A percentile compares a stretch with the other conserved stretches of the same genome.
Conservation (phyloP, 2,797 vertebrate species). For the Amniataba percoides region DNA sequence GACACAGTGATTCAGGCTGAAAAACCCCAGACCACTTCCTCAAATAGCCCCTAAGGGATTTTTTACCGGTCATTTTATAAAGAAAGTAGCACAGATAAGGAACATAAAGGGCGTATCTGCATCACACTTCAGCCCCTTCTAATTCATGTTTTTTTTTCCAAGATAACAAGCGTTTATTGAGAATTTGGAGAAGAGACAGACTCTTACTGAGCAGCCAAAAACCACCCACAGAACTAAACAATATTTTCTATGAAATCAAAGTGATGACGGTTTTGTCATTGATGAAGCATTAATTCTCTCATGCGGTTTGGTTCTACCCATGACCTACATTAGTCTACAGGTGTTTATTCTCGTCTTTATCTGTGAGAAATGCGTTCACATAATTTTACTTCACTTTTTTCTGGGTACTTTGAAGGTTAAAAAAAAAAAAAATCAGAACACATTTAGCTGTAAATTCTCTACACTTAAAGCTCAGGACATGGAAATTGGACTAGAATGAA, state of each 20-base stretch:
- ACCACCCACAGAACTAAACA: neutral
- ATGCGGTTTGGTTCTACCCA: neutral
- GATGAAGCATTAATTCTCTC: neutral
- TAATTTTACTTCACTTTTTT: neutral
- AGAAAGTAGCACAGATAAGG: neutral
- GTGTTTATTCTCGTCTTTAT: neutral
- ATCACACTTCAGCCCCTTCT: neutral
- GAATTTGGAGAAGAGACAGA: neutral
- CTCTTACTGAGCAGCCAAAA: neutral
- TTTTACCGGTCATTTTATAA: neutral
- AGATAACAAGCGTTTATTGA: conserved; percentile 2
- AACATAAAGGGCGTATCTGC: neutral
- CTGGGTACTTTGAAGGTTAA: neutral
- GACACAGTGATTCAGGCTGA: conserved; percentile 71
- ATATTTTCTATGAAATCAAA: conserved; percentile 1
- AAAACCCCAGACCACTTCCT: conserved; percentile 73
- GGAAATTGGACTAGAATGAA: conserved; percentile 2
- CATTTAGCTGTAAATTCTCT: neutral
- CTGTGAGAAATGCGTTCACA: neutral
- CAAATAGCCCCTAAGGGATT: conserved; percentile 42
- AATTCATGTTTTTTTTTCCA: neutral
- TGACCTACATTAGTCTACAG: neutral
- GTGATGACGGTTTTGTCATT: neutral
- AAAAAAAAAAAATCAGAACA: neutral
- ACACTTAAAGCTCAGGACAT: neutral